A percentile compares a stretch with the other conserved stretches of the same genome.
These are phyloP conservation scores for Nestor notabilis DNA, from an alignment of 2,113 vertebrate genomes.

Conservation along the genomic window DNA sequence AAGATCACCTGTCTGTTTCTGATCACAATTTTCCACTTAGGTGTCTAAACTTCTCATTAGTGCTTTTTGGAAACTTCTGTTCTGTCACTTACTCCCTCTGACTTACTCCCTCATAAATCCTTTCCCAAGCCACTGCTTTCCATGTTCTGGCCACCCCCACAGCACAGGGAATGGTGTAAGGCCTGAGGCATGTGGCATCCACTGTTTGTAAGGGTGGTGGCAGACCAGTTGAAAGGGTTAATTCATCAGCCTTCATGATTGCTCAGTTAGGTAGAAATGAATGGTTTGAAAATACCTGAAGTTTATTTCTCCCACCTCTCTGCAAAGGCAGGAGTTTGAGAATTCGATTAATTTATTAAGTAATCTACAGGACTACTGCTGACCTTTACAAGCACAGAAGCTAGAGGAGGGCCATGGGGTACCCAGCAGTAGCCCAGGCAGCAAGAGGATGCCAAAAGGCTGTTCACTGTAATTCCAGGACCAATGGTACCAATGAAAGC, in stretches of 20 bases:
- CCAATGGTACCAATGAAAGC: background rate
- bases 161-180: accelerated
- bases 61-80: background rate
- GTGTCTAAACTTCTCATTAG: background rate
- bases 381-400: background rate
- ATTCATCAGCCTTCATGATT: background rate
- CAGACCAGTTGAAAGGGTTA: background rate
- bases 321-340: background rate
- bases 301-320: background rate
- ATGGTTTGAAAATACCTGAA: background rate
- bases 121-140: background rate
- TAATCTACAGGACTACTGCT: background rate
- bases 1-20: background rate
- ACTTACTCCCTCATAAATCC: background rate
- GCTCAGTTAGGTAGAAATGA: background rate
- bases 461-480: background rate
- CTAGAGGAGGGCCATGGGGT: background rate
- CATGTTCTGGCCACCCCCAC: background rate
- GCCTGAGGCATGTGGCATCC: background rate
- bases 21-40: background rate
- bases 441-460: background rate
- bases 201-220: accelerated
- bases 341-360: background rate
- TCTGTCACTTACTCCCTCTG: background rate
- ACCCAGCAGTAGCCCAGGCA: background rate